phyloP scores from a whole-genome alignment of 1,140 invertebrate genomes.

The Lordiphosa clarofinis region DNA sequence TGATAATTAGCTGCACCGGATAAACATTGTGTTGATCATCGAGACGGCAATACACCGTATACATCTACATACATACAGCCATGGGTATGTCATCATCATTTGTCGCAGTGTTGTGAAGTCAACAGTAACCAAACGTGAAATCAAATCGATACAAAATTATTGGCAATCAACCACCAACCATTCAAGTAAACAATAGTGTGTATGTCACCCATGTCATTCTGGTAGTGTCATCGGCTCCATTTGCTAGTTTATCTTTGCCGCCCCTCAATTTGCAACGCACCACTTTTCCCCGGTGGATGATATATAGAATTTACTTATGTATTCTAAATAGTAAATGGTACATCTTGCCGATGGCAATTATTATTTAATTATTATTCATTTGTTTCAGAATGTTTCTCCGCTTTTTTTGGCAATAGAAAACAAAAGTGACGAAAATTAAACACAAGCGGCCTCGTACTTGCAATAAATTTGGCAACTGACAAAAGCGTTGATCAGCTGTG shows the following conservation, averaged over 20 bases:
- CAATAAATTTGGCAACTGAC: slow-evolving; percentile 15
- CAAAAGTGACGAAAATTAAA: slow-evolving; percentile 59
- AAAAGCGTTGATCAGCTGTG: slow-evolving; percentile 20
- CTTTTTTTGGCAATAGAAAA: slow-evolving; percentile 36
- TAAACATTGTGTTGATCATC: no score
- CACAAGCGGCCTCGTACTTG: background rate
- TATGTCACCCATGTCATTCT: slow-evolving; percentile 18
- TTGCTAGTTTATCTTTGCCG: no score
- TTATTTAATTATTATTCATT: slow-evolving; percentile 6
- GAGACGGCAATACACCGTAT: slow-evolving; percentile 4
- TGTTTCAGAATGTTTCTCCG: slow-evolving; percentile 17
- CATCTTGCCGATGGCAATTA: background rate
- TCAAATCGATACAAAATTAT: slow-evolving; percentile 62
- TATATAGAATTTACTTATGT: no score
- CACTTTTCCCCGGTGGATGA: no score
- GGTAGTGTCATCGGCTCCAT: slow-evolving; percentile 2
- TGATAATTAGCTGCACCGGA: slow-evolving; percentile 18
- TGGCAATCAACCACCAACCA: slow-evolving; percentile 49
- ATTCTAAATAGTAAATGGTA: background rate
- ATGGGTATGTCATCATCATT: slow-evolving; percentile 19
- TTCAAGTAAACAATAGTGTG: slow-evolving; percentile 21
- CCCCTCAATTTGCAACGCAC: no score
- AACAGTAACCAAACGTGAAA: slow-evolving; percentile 33
- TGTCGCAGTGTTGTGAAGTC: slow-evolving; percentile 1
- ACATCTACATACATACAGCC: slow-evolving; percentile 4